These are phyloP conservation scores for Melipona quadrifasciata DNA, from an alignment of 1,140 invertebrate genomes.

Conservation along the genomic window DNA sequence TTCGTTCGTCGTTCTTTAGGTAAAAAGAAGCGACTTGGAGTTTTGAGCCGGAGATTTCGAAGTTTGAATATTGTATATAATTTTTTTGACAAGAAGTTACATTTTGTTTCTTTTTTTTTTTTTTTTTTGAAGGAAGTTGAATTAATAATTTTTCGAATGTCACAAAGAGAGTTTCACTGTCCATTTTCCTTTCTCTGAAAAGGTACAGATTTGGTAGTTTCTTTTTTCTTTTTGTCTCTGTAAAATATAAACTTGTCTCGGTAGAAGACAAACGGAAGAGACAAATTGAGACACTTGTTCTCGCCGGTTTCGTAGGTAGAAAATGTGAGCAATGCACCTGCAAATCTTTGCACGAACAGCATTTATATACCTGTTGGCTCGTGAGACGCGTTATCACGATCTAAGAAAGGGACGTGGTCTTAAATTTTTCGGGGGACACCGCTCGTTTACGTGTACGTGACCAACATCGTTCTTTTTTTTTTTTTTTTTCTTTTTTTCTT, in stretches of 20 bases:
- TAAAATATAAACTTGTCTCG: background rate
- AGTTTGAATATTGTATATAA: background rate
- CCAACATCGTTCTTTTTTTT: constrained; percentile 14
- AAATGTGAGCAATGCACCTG: constrained; percentile 36
- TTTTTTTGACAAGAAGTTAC: background rate
- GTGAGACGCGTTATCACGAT: constrained; percentile 46
- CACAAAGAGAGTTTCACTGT: background rate
- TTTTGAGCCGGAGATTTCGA: background rate
- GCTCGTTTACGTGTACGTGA: constrained; percentile 51
- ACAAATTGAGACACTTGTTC: constrained; percentile 24
- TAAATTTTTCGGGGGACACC: constrained; percentile 32
- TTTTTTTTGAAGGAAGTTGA: no score
- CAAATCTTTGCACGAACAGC: constrained; percentile 29
- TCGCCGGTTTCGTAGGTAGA: constrained; percentile 1
- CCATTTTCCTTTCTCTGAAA: background rate
- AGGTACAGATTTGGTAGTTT: background rate
- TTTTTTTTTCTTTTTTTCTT: background rate
- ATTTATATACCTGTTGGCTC: constrained; percentile 18
- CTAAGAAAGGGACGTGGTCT: background rate
- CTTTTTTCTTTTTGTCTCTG: background rate
- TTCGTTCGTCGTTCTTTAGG: background rate
- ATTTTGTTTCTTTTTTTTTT: no score
- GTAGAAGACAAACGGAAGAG: background rate
- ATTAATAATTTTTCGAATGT: no score
- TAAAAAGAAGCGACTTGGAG: background rate